Evolutionary conservation across 2,113 vertebrate species (phyloP).

Genomic region (Rana temporaria): DNA sequence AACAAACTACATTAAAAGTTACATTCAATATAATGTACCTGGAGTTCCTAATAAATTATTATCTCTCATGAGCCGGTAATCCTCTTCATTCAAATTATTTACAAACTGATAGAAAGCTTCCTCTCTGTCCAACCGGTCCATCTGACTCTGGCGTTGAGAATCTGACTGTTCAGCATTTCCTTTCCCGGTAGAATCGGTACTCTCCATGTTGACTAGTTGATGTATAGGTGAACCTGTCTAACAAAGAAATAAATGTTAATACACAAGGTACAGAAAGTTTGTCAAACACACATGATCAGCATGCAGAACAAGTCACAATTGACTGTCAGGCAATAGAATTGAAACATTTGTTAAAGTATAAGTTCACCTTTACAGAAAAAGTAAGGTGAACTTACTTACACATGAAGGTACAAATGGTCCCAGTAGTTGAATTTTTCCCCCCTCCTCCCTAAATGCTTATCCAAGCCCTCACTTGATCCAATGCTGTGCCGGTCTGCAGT

Average conservation of each 20-base stretch:
- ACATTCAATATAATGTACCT: conserved; percentile 71
- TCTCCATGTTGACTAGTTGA: conserved; percentile 85
- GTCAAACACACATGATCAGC: too few relatives aligned
- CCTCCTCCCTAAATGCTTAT: too few relatives aligned
- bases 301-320: too few relatives aligned
- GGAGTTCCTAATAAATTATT: conserved; percentile 97
- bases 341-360: too few relatives aligned
- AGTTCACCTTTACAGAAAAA: too few relatives aligned
- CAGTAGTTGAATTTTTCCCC: too few relatives aligned
- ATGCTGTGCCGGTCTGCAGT: too few relatives aligned
- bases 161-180: conserved; percentile 87
- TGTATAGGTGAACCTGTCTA: conserved; percentile 71
- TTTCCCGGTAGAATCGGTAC: conserved; percentile 89
- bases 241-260: conserved; percentile 23
- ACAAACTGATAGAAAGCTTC: conserved; percentile 99
- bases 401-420: too few relatives aligned
- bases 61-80: conserved; percentile 98
- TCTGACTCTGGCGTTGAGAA: conserved; percentile 90
- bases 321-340: too few relatives aligned
- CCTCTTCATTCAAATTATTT: conserved; percentile 96
- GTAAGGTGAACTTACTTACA: too few relatives aligned
- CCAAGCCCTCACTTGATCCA: too few relatives aligned
- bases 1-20: too few relatives aligned
- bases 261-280: neutral
- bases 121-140: conserved; percentile 91